phyloP scores from a whole-genome alignment of 2,113 vertebrate genomes.

The Phylloscopus whistleri region DNA sequence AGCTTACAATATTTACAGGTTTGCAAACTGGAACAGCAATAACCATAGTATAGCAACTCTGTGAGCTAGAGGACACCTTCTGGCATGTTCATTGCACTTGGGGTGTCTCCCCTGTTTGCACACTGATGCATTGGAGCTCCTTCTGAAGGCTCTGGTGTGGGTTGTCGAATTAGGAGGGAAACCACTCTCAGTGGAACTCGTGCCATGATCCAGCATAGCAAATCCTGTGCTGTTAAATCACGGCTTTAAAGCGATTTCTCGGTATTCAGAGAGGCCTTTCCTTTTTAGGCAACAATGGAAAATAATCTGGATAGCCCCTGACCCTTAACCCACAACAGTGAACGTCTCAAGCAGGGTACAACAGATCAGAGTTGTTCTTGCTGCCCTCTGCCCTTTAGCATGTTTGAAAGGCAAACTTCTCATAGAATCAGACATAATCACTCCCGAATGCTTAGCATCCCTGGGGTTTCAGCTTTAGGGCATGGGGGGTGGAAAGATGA shows the following conservation, averaged over 20 bases:
- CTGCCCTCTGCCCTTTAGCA: constrained; percentile 59
- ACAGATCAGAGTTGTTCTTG: constrained; percentile 58
- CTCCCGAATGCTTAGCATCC: constrained; percentile 47
- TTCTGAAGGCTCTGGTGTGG: not conserved
- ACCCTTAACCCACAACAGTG: constrained; percentile 58
- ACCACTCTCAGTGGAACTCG: not conserved
- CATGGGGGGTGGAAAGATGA: not conserved
- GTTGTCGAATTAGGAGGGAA: not conserved
- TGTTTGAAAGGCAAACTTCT: constrained; percentile 67
- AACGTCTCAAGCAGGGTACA: constrained; percentile 54
- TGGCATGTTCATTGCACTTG: not conserved
- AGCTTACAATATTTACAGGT: not conserved
- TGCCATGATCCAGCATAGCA: constrained; percentile 31
- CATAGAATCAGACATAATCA: constrained; percentile 51
- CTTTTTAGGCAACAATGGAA: constrained; percentile 41
- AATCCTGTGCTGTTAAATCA: constrained; percentile 45
- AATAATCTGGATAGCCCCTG: constrained; percentile 57
- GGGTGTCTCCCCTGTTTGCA: not conserved
- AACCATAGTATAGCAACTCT: not conserved
- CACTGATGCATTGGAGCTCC: not conserved
- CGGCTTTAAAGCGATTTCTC: constrained; percentile 23
- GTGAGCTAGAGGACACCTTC: not conserved
- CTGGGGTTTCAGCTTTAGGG: constrained; percentile 34
- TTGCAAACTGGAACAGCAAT: not conserved
- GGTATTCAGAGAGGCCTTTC: constrained; percentile 11